Evolutionary conservation across 1,140 invertebrate species (phyloP).

Genomic region (Macrobrachium nipponense): DNA sequence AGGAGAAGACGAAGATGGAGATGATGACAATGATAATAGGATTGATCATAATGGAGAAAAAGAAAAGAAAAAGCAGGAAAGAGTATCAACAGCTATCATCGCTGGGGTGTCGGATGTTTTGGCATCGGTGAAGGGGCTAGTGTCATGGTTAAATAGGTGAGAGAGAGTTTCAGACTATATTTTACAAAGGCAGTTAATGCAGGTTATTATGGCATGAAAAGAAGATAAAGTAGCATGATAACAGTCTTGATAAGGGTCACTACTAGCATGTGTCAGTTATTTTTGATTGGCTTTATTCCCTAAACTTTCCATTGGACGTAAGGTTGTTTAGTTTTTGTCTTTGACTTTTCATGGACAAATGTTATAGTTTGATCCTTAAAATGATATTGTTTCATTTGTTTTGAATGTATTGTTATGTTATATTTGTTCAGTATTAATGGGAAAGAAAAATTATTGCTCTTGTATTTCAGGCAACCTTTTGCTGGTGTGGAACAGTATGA

Average conservation of each 20-base stretch:
- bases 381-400: too few relatives aligned
- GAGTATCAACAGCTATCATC: constrained; percentile 62
- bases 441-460: not conserved
- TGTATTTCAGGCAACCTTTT: constrained; percentile 72
- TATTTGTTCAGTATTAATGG: too few relatives aligned
- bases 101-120: constrained; percentile 82
- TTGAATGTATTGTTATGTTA: too few relatives aligned
- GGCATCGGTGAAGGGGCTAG: constrained; percentile 84
- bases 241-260: too few relatives aligned
- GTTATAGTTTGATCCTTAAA: too few relatives aligned
- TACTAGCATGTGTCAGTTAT: too few relatives aligned
- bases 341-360: too few relatives aligned
- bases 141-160: constrained; percentile 86
- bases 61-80: constrained; percentile 72
- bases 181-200: too few relatives aligned
- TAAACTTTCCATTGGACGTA: too few relatives aligned
- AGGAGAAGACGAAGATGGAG: constrained; percentile 44
- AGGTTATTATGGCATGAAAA: not conserved
- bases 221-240: not conserved
- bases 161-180: not conserved
- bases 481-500: constrained; percentile 78
- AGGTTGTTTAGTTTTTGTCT: not conserved
- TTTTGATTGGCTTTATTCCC: too few relatives aligned
- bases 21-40: constrained; percentile 41
- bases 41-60: constrained; percentile 65